phyloP scores from a whole-genome alignment of 1,140 invertebrate species.

The Listronotus bonariensis region DNA sequence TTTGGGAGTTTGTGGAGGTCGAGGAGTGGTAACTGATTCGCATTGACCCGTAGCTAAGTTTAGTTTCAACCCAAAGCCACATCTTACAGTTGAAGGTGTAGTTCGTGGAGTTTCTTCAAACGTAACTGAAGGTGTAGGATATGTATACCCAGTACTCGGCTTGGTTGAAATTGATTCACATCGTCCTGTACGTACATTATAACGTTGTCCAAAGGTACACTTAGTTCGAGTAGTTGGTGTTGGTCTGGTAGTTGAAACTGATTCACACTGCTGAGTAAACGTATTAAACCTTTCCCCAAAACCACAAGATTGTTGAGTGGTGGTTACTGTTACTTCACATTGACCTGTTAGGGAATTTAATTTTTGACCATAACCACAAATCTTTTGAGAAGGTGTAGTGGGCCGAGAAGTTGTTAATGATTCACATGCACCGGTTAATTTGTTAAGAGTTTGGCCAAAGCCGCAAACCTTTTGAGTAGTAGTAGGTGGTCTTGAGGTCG shows the following conservation, averaged over 20 bases:
- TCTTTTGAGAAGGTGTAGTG: too few relatives aligned
- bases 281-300: slow-evolving; percentile 12
- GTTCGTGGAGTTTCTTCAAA: slow-evolving; percentile 17
- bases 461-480: slow-evolving; percentile 1
- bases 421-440: slow-evolving; percentile 25
- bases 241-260: not conserved
- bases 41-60: slow-evolving; percentile 2
- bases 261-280: slow-evolving; percentile 1
- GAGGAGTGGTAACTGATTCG: not conserved
- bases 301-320: not conserved
- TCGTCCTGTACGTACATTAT: slow-evolving; percentile 3
- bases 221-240: not conserved
- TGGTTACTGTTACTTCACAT: too few relatives aligned
- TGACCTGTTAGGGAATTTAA: too few relatives aligned
- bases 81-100: not conserved
- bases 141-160: slow-evolving; percentile 3
- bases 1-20: not conserved
- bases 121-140: slow-evolving; percentile 22
- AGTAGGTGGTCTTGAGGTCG: slow-evolving; percentile 9
- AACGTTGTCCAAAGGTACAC: slow-evolving; percentile 12
- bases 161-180: slow-evolving; percentile 7
- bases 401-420: slow-evolving; percentile 18
- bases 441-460: slow-evolving; percentile 11
- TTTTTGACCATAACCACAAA: too few relatives aligned
- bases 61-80: slow-evolving; percentile 4